phyloP scores from a whole-genome alignment of 2,888 invertebrate genomes.

The Ashinkailepas kermadecensis region DNA sequence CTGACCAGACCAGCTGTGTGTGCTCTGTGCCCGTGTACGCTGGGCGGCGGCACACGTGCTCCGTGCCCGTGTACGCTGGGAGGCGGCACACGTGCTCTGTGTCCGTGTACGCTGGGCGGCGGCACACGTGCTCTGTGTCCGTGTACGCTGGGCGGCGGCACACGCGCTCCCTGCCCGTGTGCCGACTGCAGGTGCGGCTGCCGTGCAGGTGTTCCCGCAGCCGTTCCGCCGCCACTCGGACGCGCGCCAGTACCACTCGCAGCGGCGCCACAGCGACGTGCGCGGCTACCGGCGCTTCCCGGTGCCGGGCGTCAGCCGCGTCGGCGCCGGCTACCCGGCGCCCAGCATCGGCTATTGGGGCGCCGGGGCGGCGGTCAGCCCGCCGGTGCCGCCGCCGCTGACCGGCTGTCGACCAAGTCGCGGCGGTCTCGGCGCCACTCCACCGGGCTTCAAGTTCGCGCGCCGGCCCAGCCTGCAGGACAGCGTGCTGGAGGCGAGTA shows the following conservation, averaged over 20 bases:
- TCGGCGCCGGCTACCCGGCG: constrained; percentile 8
- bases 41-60: too few species aligned
- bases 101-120: too few species aligned
- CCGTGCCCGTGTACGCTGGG: too few species aligned
- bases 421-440: neutral
- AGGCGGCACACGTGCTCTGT: too few species aligned
- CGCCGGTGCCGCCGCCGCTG: neutral
- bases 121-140: too few species aligned
- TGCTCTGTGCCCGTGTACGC: too few species aligned
- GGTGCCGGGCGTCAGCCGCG: neutral
- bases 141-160: too few species aligned
- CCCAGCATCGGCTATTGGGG: constrained; percentile 18
- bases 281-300: constrained; percentile 6
- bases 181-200: too few species aligned
- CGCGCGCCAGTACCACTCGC: constrained; percentile 17
- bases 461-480: constrained; percentile 17
- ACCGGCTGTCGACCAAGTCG: neutral
- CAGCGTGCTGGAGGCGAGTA: neutral
- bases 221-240: constrained; percentile 20
- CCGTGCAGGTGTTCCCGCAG: neutral
- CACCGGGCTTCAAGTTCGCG: neutral
- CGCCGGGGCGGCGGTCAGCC: neutral
- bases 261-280: constrained; percentile 13
- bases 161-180: too few species aligned
- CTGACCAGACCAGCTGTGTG: too few species aligned